Evolutionary conservation across 2,113 vertebrate genomes (phyloP).

Genomic region (Protomyctophum bolini): DNA sequence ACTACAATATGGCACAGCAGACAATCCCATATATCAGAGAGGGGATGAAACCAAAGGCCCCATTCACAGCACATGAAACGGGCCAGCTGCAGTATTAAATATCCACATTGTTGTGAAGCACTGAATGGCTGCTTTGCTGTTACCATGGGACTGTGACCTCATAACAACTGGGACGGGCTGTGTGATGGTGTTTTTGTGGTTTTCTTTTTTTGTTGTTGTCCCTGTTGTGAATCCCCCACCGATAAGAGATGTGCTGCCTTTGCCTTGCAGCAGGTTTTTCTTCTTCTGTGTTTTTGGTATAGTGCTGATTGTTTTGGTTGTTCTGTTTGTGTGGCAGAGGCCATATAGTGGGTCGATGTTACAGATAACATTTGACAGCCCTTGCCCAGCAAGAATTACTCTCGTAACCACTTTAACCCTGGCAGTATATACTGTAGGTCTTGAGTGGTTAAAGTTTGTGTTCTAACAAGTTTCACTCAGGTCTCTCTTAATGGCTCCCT

Average conservation of each 20-base stretch:
- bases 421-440: too few relatives aligned
- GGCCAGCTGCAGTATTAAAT: constrained; percentile 74
- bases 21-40: constrained; percentile 54
- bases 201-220: constrained; percentile 7
- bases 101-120: constrained; percentile 66
- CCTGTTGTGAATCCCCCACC: constrained; percentile 5
- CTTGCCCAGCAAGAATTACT: not conserved
- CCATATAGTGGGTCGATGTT: not conserved
- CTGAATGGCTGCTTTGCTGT: constrained; percentile 58
- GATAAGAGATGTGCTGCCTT: not conserved
- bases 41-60: constrained; percentile 54
- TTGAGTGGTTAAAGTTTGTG: not conserved
- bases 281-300: not conserved
- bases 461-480: not conserved
- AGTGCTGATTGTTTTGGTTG: not conserved
- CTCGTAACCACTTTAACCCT: not conserved
- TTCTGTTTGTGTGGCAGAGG: not conserved
- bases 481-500: constrained; percentile 8
- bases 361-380: not conserved
- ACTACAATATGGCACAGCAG: constrained; percentile 37
- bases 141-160: constrained; percentile 57
- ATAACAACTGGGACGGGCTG: constrained; percentile 47
- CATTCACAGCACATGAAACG: constrained; percentile 64
- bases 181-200: constrained; percentile 9
- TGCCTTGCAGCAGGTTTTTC: constrained; percentile 6